Conservation (phyloP, 2,797 vertebrate species). For the Streptopelia turtur region DNA sequence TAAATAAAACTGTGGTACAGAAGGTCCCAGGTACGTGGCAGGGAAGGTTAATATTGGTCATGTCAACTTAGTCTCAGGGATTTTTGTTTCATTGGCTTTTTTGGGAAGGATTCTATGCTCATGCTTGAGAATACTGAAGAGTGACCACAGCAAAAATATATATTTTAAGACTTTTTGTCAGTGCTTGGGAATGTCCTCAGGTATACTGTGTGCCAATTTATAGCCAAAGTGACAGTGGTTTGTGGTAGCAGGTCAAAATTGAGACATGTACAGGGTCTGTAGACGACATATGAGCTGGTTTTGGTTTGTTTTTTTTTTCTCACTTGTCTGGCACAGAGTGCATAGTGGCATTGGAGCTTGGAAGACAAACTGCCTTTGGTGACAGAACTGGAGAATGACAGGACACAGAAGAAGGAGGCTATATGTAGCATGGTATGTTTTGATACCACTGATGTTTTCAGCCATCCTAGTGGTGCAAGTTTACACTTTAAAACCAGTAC, state of each 20-base stretch:
- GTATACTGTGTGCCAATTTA: background rate
- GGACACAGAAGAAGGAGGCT: background rate
- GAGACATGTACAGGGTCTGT: accelerated
- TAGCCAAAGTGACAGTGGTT: accelerated
- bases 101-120: background rate
- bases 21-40: background rate
- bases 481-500: background rate
- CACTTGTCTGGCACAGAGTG: background rate
- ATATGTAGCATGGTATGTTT: background rate
- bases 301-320: background rate
- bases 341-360: background rate
- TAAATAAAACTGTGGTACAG: background rate
- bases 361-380: background rate
- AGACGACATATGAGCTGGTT: background rate
- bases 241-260: background rate
- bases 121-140: background rate
- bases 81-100: background rate
- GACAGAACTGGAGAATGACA: background rate
- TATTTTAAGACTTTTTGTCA: background rate
- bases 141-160: background rate
- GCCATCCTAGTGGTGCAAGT: background rate
- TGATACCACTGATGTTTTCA: background rate
- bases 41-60: background rate
- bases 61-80: background rate
- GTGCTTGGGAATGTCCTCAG: background rate